Base-by-base conservation (phyloP, 2,113 vertebrate genomes). In the Halcyon senegalensis region DNA sequence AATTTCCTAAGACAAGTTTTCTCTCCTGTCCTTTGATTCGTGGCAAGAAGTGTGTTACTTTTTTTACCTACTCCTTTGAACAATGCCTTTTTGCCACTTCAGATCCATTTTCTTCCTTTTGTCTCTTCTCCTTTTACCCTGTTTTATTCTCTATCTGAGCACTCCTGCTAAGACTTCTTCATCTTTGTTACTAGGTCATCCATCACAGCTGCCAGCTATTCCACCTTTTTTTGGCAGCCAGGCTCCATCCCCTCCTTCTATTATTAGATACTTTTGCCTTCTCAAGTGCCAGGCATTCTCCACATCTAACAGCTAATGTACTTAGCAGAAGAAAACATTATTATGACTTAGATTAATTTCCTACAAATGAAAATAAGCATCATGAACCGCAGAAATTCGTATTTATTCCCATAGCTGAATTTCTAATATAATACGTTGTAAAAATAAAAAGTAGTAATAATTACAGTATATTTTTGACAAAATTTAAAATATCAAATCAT, bases 181-280 rank as follows among this genome's bases (percentile, higher is more conserved):
- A 78, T 96, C 92, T 92, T 96, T 86, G 48, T 96, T 96, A 96
- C 64, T 95, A 88, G 89, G 91, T 89, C 84, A 97, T 97, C 79
- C 69, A 96, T 97, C 90, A 95, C 90, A 91, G 68, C 78, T 92
- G 78, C 78, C 91, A 95, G 46, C 9, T 84, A 82, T 70, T 67
- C 35, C 62, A 95, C 84, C 35, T 88, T 87, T 69, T 91, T 89
- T 84, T 91, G 68, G 73, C 83, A 93, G 55, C 17, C 46, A 31
- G 39, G 69, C 51, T 94, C 56, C 46, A 64, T 86, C 11, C 27
- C 20, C 59, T 95, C 30, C 33, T 94, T 87, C 86, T 91, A 51
- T 93, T 96, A 80, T 90, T 93, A 89, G 86, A 77, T 28, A 87
- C 23, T 91, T 95, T 79, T 85, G 4, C 76, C 41, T 82, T 95